phyloP scores from a whole-genome alignment of 2,113 vertebrate species.

The Periophthalmodon schlosseri region DNA sequence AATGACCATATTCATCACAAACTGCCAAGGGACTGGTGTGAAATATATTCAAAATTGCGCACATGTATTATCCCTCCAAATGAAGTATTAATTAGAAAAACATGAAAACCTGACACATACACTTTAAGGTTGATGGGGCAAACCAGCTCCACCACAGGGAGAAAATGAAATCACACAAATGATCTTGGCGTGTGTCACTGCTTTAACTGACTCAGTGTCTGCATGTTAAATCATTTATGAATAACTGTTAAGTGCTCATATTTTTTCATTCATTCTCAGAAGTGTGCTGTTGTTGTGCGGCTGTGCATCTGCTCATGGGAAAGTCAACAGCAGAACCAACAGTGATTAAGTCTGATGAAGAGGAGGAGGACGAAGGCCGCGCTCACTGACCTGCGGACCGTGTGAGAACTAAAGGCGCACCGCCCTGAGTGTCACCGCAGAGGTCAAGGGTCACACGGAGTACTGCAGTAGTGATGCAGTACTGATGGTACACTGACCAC shows the following conservation, averaged over 20 bases:
- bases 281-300: background rate
- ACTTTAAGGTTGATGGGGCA: background rate
- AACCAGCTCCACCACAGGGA: background rate
- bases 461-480: conserved; percentile 36
- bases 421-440: conserved; percentile 58
- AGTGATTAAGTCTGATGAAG: conserved; percentile 2
- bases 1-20: no score
- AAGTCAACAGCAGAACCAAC: conserved; percentile 30
- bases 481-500: conserved; percentile 68
- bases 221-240: background rate
- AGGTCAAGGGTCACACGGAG: conserved; percentile 70
- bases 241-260: background rate
- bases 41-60: no score
- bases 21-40: no score
- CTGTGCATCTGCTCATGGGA: conserved; percentile 31
- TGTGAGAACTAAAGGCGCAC: conserved; percentile 53
- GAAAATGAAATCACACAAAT: background rate
- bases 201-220: background rate
- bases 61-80: no score
- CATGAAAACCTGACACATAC: no score
- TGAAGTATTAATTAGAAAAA: no score
- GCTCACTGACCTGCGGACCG: conserved; percentile 37
- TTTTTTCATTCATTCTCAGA: background rate
- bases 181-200: background rate
- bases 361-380: conserved; percentile 25